Conservation (phyloP, 2,113 vertebrate genomes). For the Actenoides hombroni region DNA sequence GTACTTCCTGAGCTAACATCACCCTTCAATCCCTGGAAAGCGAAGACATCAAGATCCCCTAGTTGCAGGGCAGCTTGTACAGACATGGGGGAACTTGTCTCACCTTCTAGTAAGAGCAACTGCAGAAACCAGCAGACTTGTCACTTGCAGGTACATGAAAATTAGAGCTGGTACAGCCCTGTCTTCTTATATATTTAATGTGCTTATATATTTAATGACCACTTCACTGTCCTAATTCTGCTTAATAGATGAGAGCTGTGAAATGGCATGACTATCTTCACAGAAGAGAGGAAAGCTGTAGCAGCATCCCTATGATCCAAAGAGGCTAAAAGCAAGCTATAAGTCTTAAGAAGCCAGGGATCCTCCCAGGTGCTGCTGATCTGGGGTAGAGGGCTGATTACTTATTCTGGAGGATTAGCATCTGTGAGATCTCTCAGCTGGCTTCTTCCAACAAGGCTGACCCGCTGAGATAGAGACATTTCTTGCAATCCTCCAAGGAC, state of each 20-base stretch:
- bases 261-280: background rate
- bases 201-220: background rate
- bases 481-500: background rate
- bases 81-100: fast-evolving
- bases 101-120: background rate
- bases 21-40: background rate
- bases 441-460: background rate
- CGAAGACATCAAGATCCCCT: fast-evolving
- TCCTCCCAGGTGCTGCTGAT: background rate
- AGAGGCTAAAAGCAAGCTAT: background rate
- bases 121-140: fast-evolving
- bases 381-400: background rate
- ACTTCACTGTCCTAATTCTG: background rate
- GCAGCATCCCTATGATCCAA: background rate
- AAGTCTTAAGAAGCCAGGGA: background rate
- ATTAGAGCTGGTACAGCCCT: background rate
- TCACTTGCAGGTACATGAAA: background rate
- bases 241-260: background rate
- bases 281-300: fast-evolving
- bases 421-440: background rate
- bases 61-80: fast-evolving
- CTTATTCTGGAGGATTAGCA: background rate
- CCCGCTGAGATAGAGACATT: background rate
- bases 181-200: background rate
- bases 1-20: background rate